phyloP scores from a whole-genome alignment of 2,888 invertebrate species.

The Poecilobothrus nobilitatus region DNA sequence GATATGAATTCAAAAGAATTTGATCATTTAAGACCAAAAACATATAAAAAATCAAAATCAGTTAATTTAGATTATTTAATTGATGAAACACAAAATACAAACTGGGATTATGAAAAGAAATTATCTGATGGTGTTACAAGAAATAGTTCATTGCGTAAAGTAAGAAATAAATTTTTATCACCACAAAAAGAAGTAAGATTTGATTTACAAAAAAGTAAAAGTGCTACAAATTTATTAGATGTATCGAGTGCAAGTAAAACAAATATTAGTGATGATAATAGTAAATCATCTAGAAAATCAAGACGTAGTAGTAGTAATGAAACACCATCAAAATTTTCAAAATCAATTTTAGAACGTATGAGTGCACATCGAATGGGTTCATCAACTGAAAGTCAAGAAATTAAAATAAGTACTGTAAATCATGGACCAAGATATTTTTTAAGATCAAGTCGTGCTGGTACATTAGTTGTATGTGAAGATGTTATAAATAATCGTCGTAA shows the following conservation, averaged over 20 bases:
- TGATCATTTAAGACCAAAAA: constrained; percentile 14
- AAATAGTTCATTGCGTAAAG: neutral
- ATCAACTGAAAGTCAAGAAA: constrained; percentile 37
- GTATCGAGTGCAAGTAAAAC: neutral
- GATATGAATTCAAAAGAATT: constrained; percentile 24
- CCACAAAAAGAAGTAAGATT: constrained; percentile 20
- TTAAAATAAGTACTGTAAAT: constrained; percentile 24
- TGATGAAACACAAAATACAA: neutral
- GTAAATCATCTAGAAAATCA: constrained; percentile 29
- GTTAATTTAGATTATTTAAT: neutral
- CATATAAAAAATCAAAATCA: neutral
- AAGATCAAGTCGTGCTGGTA: constrained; percentile 48
- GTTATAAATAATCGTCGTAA: constrained; percentile 36
- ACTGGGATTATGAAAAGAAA: neutral
- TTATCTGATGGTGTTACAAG: neutral
- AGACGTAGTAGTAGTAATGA: constrained; percentile 35
- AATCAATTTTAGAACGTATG: constrained; percentile 39
- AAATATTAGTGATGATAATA: neutral
- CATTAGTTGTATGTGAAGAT: constrained; percentile 47
- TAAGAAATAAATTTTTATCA: neutral
- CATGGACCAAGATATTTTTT: constrained; percentile 42
- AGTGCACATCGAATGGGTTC: constrained; percentile 37
- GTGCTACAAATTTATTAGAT: constrained; percentile 17
- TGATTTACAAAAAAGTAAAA: constrained; percentile 23
- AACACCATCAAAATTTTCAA: constrained; percentile 27